These are phyloP conservation scores for Luperina nickerlii DNA, from an alignment of 2,888 invertebrate species.

Conservation along the genomic window DNA sequence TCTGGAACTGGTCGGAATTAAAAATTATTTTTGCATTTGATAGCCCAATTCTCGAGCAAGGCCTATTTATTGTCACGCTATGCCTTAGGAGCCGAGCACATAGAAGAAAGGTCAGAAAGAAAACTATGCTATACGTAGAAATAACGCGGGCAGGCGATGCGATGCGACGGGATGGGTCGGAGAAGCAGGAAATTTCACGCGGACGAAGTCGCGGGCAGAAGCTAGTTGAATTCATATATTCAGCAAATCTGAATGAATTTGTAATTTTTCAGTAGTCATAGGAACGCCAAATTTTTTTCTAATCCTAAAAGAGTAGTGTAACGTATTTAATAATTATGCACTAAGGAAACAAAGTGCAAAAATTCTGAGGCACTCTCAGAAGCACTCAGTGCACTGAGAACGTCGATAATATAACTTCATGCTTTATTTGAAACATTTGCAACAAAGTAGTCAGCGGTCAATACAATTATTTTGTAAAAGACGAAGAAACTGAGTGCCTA, in stretches of 20 bases:
- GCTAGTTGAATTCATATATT: constrained; percentile 3
- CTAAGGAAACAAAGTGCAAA: constrained; percentile 4
- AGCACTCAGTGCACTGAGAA: constrained; percentile 5
- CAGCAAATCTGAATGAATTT: not conserved
- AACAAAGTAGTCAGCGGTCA: not conserved
- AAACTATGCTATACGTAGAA: not conserved
- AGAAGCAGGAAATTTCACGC: not conserved
- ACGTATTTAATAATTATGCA: not conserved
- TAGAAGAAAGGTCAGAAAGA: not conserved
- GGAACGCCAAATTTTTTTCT: not conserved
- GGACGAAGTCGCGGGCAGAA: not conserved
- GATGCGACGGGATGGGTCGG: not conserved
- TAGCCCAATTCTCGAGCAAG: not conserved
- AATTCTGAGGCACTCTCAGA: constrained; percentile 24
- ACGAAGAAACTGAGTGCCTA: not conserved
- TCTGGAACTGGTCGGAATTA: not conserved
- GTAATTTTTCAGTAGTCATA: not conserved
- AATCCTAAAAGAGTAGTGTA: not conserved
- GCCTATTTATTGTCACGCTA: not conserved
- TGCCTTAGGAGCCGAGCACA: not conserved
- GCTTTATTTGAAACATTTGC: constrained; percentile 17
- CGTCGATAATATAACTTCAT: not conserved
- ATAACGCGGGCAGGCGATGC: not conserved
- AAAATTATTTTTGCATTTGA: not conserved
- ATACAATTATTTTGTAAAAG: constrained; percentile 1